Evolutionary conservation across 64 coral and sea anemone genomes (phyloP), one percentile per base, ranked within the genome.

Genomic region (Anthopleura sola): DNA sequence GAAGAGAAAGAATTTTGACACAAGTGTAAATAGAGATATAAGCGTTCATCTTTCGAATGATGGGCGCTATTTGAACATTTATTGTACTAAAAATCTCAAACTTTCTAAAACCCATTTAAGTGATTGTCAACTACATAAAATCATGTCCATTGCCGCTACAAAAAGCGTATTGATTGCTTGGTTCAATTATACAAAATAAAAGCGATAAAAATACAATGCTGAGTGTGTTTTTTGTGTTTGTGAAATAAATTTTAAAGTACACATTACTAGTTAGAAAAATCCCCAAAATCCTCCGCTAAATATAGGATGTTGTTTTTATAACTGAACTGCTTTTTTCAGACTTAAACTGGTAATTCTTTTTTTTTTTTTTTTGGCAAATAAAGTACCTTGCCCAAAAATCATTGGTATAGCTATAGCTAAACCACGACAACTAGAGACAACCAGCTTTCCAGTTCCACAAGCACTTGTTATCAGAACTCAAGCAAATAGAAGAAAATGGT

Each of bases 11-110:
- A n/a, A 69, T 69, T 34, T 34, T 71, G 13, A 71, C 29, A 71
- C 66, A 71, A 71, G 66, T 71, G 66, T 71, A 71, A 71, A 71
- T 71, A 71, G 66, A 34, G n/a, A 12, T 71, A 71, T 71, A 71
- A 34, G 66, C 66, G 66, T n/a, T 71, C 66, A 28, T 34, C 66
- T 71, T 71, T 71, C 10, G 66, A 71, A 15, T 71, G 66, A 71
- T 71, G 66, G 28, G 66, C 66, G 66, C 66, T 71, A 71, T 71
- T 71, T 71, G 66, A 29, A 71, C 66, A 3, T 71, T 71, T 28
- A 71, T 71, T 71, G 66, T 71, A 71, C 66, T 32, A 71, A 53
- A 53, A 71, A 32, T 71, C 66, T 71, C 66, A 71, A 71, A 71
- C 28, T 71, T 71, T 71, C 66, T 71, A 71, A 71, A 53, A 71